These are phyloP conservation scores for Globia sparganii DNA, from an alignment of 2,888 invertebrate genomes.

Conservation along the genomic window DNA sequence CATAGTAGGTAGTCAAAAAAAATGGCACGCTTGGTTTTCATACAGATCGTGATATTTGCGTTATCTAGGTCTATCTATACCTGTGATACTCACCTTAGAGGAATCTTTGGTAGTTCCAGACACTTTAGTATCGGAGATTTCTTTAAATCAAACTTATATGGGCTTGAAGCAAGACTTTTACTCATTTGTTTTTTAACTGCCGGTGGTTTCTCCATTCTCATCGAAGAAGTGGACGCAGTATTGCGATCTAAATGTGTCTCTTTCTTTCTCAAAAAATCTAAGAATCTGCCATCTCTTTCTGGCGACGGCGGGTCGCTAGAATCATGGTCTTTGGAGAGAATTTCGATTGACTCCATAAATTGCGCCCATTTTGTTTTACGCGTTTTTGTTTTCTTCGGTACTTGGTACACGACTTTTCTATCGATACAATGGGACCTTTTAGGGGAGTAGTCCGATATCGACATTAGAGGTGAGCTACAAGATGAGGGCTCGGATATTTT, in stretches of 20 bases:
- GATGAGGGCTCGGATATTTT: conserved; percentile 68
- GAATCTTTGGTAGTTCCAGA: conserved; percentile 79
- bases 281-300: conserved; percentile 72
- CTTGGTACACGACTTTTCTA: conserved; percentile 41
- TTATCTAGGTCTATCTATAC: no score
- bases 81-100: conserved; percentile 46
- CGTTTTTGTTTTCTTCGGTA: conserved; percentile 49
- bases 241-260: conserved; percentile 68
- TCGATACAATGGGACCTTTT: conserved; percentile 61
- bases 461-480: conserved; percentile 76
- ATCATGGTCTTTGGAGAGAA: conserved; percentile 73
- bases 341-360: conserved; percentile 80
- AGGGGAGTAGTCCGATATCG: conserved; percentile 78
- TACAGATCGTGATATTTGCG: no score
- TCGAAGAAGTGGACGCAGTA: conserved; percentile 70
- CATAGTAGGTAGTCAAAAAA: no score
- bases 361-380: conserved; percentile 77
- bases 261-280: conserved; percentile 77
- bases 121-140: conserved; percentile 76
- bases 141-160: conserved; percentile 74
- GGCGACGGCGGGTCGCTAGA: conserved; percentile 74
- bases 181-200: conserved; percentile 62
- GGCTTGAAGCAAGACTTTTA: conserved; percentile 80
- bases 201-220: conserved; percentile 56
- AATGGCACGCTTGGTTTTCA: no score